Conservation (phyloP, 2,888 invertebrate species). For the Callimorpha dominula region DNA sequence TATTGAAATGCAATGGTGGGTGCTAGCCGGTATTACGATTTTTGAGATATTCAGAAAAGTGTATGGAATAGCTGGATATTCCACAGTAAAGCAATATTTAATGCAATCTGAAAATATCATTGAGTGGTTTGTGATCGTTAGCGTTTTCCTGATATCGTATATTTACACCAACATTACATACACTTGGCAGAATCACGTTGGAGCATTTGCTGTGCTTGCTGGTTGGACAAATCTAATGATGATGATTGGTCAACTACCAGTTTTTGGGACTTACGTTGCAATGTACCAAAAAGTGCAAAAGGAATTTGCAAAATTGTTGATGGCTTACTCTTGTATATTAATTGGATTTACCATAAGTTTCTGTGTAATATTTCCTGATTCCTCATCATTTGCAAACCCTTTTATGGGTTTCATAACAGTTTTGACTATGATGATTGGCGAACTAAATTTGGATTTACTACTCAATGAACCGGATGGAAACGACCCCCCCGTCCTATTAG, state of each 20-base stretch:
- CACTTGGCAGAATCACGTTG: slow-evolving; percentile 95
- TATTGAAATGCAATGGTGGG: slow-evolving; percentile 95
- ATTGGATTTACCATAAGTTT: slow-evolving; percentile 96
- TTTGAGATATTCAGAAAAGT: slow-evolving; percentile 93
- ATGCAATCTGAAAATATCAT: slow-evolving; percentile 94
- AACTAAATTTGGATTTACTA: slow-evolving; percentile 91
- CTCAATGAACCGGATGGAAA: slow-evolving; percentile 92
- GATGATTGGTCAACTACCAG: slow-evolving; percentile 95
- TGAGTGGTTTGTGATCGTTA: slow-evolving; percentile 95
- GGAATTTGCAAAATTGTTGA: slow-evolving; percentile 94
- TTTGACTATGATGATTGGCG: slow-evolving; percentile 96
- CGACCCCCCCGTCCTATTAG: slow-evolving; percentile 91
- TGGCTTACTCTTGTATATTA: slow-evolving; percentile 94
- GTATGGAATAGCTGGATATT: slow-evolving; percentile 93
- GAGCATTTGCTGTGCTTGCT: slow-evolving; percentile 94
- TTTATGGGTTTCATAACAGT: slow-evolving; percentile 95
- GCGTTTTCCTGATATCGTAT: slow-evolving; percentile 94
- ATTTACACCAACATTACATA: slow-evolving; percentile 91
- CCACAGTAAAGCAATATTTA: slow-evolving; percentile 93
- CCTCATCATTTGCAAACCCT: slow-evolving; percentile 93
- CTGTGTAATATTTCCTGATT: slow-evolving; percentile 94
- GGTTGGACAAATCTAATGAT: slow-evolving; percentile 97
- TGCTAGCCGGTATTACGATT: slow-evolving; percentile 91
- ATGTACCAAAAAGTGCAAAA: slow-evolving; percentile 96
- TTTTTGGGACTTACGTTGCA: slow-evolving; percentile 95